Evolutionary conservation across 2,113 vertebrate genomes (phyloP).

Genomic region (Actenoides lindsayi): DNA sequence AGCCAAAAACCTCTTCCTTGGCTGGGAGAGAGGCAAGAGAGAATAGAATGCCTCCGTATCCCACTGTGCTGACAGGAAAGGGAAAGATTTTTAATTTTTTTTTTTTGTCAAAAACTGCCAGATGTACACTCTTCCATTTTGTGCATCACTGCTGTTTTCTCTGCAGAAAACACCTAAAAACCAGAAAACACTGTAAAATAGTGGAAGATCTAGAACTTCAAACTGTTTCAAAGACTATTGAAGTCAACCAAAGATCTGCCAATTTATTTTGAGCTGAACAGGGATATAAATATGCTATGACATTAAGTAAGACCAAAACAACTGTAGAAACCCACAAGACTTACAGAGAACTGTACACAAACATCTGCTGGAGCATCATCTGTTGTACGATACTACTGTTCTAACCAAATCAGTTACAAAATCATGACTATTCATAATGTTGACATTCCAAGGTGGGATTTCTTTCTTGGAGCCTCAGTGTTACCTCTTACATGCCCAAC

Average conservation of each 20-base stretch:
- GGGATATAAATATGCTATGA: neutral
- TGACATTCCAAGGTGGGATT: neutral
- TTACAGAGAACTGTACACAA: neutral
- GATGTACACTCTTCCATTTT: neutral
- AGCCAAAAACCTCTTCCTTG: neutral
- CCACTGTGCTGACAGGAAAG: neutral
- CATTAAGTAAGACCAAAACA: neutral
- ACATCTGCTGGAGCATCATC: neutral
- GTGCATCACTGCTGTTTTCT: neutral
- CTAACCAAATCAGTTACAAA: neutral
- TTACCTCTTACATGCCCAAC: fast-evolving
- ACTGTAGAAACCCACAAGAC: neutral
- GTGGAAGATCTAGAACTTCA: neutral
- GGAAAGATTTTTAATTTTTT: neutral
- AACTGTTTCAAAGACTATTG: neutral
- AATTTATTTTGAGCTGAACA: neutral
- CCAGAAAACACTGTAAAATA: neutral
- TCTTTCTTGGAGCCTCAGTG: neutral
- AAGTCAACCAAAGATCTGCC: neutral
- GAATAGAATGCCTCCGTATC: neutral
- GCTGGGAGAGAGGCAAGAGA: neutral
- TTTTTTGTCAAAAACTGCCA: neutral
- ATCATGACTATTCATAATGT: neutral
- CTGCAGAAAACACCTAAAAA: neutral
- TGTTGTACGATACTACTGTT: neutral